These are phyloP conservation scores for Bombus waltoni DNA, from an alignment of 1,140 invertebrate genomes.

Conservation along the genomic window DNA sequence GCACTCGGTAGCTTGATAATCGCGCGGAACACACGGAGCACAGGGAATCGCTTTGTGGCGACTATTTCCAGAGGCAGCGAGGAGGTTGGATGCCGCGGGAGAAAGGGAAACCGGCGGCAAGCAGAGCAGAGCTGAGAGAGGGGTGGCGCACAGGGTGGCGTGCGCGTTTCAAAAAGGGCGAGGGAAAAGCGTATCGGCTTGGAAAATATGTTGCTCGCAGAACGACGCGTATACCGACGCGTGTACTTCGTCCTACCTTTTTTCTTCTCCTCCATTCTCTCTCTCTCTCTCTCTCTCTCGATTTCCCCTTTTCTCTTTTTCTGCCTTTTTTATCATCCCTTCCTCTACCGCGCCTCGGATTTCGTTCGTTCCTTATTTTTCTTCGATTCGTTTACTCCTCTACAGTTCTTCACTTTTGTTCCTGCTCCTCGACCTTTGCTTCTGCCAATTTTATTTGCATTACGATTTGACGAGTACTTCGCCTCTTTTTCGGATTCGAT, in stretches of 20 bases:
- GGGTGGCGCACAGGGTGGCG: constrained; percentile 42
- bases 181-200: constrained; percentile 60
- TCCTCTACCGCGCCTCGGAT: too few species aligned
- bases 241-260: neutral
- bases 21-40: constrained; percentile 48
- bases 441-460: too few species aligned
- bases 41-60: constrained; percentile 61
- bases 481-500: neutral
- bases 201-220: constrained; percentile 64
- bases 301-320: neutral
- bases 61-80: constrained; percentile 63
- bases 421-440: too few species aligned
- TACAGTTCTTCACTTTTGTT: neutral
- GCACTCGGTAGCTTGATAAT: constrained; percentile 34
- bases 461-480: too few species aligned
- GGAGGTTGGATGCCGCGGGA: constrained; percentile 33
- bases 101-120: constrained; percentile 43
- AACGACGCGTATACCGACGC: constrained; percentile 8
- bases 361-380: neutral
- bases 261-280: neutral
- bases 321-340: neutral
- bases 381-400: neutral
- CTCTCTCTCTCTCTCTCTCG: neutral
- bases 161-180: constrained; percentile 51
- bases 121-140: constrained; percentile 7